Percentiles rank a stretch among this genome's conserved stretches.
Evolutionary conservation across 2,113 vertebrate genomes (phyloP).

Genomic region (Camelus dromedarius): DNA sequence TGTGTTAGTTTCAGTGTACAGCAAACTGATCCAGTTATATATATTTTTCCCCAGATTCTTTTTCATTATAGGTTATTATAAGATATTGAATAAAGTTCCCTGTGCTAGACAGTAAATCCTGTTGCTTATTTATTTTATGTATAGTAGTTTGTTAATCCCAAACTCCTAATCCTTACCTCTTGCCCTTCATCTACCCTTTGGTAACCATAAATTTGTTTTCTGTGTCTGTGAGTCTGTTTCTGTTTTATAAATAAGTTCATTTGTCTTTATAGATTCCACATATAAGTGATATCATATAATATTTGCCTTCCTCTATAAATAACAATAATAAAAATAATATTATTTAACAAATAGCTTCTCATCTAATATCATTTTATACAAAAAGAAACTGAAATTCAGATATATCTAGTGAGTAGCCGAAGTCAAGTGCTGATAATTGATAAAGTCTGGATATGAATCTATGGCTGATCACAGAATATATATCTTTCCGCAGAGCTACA

Average conservation of each 20-base stretch:
- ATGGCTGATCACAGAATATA: background rate
- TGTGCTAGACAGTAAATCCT: background rate
- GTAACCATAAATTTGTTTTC: background rate
- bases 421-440: background rate
- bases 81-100: background rate
- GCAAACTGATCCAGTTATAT: background rate
- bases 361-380: background rate
- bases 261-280: background rate
- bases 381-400: conserved; percentile 15
- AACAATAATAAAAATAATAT: background rate
- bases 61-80: background rate
- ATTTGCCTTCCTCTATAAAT: background rate
- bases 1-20: background rate
- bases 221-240: background rate
- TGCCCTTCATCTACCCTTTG: background rate
- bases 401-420: background rate
- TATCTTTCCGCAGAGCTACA: background rate
- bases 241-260: background rate
- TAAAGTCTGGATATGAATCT: background rate
- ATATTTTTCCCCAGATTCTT: background rate
- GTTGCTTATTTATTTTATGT: background rate
- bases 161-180: background rate
- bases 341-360: background rate
- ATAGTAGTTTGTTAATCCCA: background rate
- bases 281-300: background rate